Conservation (phyloP, 2,113 vertebrate species). For the Nesoenas mayeri region DNA sequence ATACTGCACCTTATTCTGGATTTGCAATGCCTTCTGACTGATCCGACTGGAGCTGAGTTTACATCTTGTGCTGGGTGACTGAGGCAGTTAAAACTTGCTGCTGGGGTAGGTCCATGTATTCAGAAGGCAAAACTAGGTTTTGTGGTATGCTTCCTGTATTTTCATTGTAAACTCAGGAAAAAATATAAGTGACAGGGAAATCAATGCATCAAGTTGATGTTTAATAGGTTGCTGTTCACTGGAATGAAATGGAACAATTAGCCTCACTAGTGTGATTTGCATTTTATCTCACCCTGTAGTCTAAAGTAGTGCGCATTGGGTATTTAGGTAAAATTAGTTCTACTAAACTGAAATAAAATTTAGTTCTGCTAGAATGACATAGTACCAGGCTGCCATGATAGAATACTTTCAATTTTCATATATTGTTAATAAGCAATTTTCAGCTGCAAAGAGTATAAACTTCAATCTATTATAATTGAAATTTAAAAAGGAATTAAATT, state of each 20-base stretch:
- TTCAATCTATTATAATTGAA: neutral
- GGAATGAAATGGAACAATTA: neutral
- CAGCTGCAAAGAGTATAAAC: neutral
- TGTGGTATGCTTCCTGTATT: neutral
- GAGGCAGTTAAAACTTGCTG: neutral
- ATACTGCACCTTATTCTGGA: neutral
- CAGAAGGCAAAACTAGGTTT: neutral
- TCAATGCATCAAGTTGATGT: neutral
- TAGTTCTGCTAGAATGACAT: neutral
- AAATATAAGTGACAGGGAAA: neutral
- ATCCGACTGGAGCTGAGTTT: neutral
- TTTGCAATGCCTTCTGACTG: neutral
- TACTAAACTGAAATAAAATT: neutral
- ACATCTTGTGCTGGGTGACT: neutral
- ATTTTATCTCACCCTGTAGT: neutral
- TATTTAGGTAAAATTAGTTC: neutral
- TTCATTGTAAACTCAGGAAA: neutral
- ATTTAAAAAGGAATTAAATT: neutral
- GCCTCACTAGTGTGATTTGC: neutral
- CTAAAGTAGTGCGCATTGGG: neutral
- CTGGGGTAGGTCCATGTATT: neutral
- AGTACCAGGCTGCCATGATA: neutral
- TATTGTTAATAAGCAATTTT: neutral
- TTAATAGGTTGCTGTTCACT: neutral
- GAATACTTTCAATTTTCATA: neutral